Evolutionary conservation across 2,797 vertebrate species (phyloP), one percentile per base, ranked within the genome.

Genomic region (Falco columbarius): DNA sequence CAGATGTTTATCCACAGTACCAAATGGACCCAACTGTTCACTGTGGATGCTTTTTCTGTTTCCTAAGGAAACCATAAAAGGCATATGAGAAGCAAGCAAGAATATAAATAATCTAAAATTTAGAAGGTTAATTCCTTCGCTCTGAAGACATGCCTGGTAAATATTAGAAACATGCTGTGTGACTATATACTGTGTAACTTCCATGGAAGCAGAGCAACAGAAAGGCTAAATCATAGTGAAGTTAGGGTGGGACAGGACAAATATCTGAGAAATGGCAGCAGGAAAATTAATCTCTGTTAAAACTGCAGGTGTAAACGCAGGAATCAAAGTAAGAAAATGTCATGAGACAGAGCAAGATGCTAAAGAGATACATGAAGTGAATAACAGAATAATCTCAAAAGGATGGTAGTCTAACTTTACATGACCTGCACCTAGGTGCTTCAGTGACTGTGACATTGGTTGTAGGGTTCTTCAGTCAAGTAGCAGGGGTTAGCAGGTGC

Each of bases 41-140:
- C 80, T 92, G 70, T 77, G 22, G 47, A 75, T 40, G 21, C 20
- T 56, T 54, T 63, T 80, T 12, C 14, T 80, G 92, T 81, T 85
- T 26, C 44, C 22, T 44, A 34, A 89, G 79, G 46, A 81, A 95
- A 73, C 23, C 20, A 30, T 32, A 46, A 89, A 72, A 92, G 36
- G 44, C 27, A 17, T 82, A 82, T 47, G 49, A 83, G 18, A 94
- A 94, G 20, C 47, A 95, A 97, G 54, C 17, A 89, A 94, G 54
- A 97, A 92, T 22, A 87, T 86, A 97, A 94, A 90, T 89, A 97
- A 93, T 66, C 67, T n/a, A 74, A 76, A 90, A 85, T 94, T 95
- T 62, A 91, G 73, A 93, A 93, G 90, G 30, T 51, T 92, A 97
- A 97, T 94, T 94, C 79, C 40, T 97, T 93, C 21, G 67, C 12